phyloP scores from a whole-genome alignment of 1,140 invertebrate species.

The Drosophila grimshawi region DNA sequence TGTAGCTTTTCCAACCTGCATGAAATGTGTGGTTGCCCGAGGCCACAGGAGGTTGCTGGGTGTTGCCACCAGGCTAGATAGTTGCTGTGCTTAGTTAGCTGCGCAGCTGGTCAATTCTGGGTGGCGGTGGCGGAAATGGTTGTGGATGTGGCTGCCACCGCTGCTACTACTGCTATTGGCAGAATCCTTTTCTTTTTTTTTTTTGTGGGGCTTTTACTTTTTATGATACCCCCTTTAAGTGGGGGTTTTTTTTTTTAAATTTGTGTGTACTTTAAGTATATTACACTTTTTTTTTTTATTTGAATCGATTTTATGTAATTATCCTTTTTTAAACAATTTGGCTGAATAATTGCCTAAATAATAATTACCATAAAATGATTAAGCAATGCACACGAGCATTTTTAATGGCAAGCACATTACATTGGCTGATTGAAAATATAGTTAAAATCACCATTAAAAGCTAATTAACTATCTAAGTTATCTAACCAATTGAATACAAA shows the following conservation, averaged over 20 bases:
- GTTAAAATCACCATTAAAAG: too few species aligned
- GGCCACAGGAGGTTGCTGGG: not conserved
- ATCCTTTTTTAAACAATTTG: too few species aligned
- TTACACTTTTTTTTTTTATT: too few species aligned
- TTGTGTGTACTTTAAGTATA: slow-evolving; percentile 41
- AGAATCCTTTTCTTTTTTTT: slow-evolving; percentile 8
- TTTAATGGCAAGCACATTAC: too few species aligned
- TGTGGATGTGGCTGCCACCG: not conserved
- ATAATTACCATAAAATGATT: too few species aligned
- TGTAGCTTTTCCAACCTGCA: slow-evolving; percentile 72
- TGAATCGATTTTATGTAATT: too few species aligned
- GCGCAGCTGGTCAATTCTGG: slow-evolving; percentile 61
- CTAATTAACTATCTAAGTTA: too few species aligned
- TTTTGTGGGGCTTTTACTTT: not conserved
- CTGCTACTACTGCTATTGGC: not conserved
- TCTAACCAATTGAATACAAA: too few species aligned
- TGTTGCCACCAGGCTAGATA: slow-evolving; percentile 54
- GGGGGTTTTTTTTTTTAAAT: slow-evolving; percentile 58
- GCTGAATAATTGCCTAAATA: too few species aligned
- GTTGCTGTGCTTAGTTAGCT: slow-evolving; percentile 69
- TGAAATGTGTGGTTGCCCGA: slow-evolving; percentile 63
- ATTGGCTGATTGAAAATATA: too few species aligned
- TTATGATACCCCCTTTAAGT: too few species aligned
- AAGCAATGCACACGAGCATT: too few species aligned
- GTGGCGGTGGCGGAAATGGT: not conserved